Percentiles rank a stretch among this genome's conserved stretches.
Conservation (phyloP, 2,888 invertebrate genomes). For the Hyposoter dolosus region DNA sequence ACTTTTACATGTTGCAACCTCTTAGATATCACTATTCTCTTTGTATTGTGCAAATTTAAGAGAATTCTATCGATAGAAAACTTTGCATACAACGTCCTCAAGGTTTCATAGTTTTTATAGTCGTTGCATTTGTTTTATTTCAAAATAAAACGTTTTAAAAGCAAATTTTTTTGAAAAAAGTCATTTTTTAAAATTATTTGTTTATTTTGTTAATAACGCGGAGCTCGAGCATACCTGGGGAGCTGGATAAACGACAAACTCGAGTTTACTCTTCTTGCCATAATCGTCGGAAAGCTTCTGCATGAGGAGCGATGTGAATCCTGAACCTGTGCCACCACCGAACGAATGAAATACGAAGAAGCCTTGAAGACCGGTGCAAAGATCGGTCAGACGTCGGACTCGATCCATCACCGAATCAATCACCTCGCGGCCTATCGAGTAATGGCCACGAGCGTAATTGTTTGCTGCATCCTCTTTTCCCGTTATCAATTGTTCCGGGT, state of each 20-base stretch:
- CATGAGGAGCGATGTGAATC: conserved; percentile 97
- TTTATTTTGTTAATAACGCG: too few relatives aligned
- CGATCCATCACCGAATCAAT: conserved; percentile 94
- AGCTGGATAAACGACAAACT: conserved; percentile 97
- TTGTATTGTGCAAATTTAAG: too few relatives aligned
- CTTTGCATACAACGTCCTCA: too few relatives aligned
- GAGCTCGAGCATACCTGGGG: conserved; percentile 89
- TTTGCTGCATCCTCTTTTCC: conserved; percentile 97
- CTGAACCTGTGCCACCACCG: conserved; percentile 95
- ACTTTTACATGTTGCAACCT: too few relatives aligned
- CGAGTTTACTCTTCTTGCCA: conserved; percentile 96
- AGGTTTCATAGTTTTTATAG: too few relatives aligned
- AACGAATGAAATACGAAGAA: conserved; percentile 98
- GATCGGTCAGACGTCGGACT: conserved; percentile 93
- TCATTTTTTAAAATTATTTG: too few relatives aligned
- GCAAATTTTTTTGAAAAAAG: too few relatives aligned
- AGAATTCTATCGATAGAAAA: too few relatives aligned
- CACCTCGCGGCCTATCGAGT: conserved; percentile 96
- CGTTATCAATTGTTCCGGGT: conserved; percentile 96
- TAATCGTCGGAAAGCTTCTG: conserved; percentile 96
- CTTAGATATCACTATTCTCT: too few relatives aligned
- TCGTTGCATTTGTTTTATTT: too few relatives aligned
- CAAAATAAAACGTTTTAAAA: too few relatives aligned
- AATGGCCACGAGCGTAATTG: conserved; percentile 97
- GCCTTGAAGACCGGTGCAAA: conserved; percentile 94